Evolutionary conservation across 2,113 vertebrate species (phyloP).

Genomic region (Psephotus haematonotus): DNA sequence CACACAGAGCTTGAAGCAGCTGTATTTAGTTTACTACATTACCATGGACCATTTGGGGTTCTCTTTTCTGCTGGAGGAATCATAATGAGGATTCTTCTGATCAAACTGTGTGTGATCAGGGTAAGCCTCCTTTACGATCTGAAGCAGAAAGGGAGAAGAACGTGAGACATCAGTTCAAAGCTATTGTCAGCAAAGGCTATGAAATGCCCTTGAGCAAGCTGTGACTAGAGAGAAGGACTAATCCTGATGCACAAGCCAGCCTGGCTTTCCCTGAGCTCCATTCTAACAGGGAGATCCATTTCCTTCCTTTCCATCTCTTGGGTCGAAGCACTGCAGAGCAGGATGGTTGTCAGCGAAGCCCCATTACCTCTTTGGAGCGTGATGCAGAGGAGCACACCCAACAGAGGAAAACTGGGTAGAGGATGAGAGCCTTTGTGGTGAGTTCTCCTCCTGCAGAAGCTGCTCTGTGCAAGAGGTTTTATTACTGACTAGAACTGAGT

Average conservation of each 20-base stretch:
- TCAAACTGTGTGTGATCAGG: slow-evolving; percentile 98
- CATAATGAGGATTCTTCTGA: slow-evolving; percentile 86
- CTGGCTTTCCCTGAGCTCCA: neutral
- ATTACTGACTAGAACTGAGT: neutral
- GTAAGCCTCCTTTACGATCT: slow-evolving; percentile 94
- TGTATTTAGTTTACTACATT: neutral
- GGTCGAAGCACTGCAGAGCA: neutral
- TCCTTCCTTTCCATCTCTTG: neutral
- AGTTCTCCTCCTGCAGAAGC: neutral
- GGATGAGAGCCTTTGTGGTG: neutral
- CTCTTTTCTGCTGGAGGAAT: slow-evolving; percentile 86
- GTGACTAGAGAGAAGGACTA: neutral
- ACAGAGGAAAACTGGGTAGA: neutral
- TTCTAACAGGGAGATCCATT: neutral
- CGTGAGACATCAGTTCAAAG: neutral
- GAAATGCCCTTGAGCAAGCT: neutral
- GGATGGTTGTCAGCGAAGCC: neutral
- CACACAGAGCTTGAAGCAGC: neutral
- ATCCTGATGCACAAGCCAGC: neutral
- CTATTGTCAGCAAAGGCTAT: neutral
- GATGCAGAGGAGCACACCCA: neutral
- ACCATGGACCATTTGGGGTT: slow-evolving; percentile 98
- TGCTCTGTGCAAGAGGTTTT: neutral
- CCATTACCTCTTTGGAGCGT: neutral
- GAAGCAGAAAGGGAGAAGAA: slow-evolving; percentile 12